These are phyloP conservation scores for Acanthaster planci DNA, from an alignment of 35 echinoderm and acorn worm species.

Conservation along the genomic window DNA sequence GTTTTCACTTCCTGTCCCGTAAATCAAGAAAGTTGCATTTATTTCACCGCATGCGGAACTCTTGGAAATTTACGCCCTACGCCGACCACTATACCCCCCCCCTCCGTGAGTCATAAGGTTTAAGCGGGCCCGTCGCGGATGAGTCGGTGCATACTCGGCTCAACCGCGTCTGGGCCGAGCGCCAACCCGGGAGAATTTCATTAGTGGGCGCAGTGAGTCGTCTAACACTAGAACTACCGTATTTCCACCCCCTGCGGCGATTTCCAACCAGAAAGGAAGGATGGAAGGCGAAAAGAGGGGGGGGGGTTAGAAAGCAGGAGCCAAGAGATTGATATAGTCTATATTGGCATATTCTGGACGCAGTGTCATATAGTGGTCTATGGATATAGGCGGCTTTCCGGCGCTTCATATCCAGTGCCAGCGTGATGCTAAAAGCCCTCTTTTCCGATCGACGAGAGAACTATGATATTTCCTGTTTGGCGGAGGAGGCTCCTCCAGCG, in stretches of 20 bases:
- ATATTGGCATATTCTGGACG: constrained; percentile 28
- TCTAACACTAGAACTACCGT: constrained; percentile 24
- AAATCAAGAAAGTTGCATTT: too few relatives aligned
- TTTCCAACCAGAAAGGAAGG: too few relatives aligned
- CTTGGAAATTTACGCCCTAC: too few relatives aligned
- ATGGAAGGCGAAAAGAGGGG: too few relatives aligned
- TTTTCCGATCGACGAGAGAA: constrained; percentile 19
- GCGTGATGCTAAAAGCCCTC: constrained; percentile 14
- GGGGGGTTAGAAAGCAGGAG: not conserved
- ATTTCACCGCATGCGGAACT: too few relatives aligned
- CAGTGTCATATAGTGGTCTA: not conserved
- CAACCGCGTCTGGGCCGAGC: not conserved
- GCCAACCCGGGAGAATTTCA: constrained; percentile 30
- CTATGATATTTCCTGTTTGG: constrained; percentile 29
- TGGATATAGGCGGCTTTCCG: constrained; percentile 28
- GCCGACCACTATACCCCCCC: too few relatives aligned
- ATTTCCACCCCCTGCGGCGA: constrained; percentile 16
- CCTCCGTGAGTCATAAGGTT: not conserved
- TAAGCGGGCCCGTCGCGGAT: not conserved
- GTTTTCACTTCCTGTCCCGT: too few relatives aligned
- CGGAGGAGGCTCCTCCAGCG: constrained; percentile 4
- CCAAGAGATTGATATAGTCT: constrained; percentile 23
- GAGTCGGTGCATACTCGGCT: not conserved
- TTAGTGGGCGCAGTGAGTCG: constrained; percentile 24
- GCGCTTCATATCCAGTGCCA: constrained; percentile 18